Base-by-base conservation (phyloP, 2,113 vertebrate species). In the Zosterops pallidus region DNA sequence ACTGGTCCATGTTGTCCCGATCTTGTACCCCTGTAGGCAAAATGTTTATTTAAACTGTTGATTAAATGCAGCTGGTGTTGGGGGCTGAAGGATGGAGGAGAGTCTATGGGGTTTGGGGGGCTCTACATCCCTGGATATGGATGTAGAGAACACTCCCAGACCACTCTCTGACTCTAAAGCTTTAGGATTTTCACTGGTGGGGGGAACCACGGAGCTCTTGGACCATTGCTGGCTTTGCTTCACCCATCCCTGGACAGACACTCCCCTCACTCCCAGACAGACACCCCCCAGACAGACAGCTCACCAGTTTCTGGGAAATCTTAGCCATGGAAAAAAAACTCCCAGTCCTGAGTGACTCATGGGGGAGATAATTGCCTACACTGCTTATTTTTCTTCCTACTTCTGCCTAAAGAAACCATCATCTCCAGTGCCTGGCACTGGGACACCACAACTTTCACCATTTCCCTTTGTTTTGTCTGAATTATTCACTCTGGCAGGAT, bases 291-390 rank as follows among this genome's bases (percentile, higher is more conserved):
- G 72, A 69, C 84, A 86, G 64, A 81, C 4, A 24, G 67, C 35
- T 94, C 65, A 85, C 75, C 35, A 42, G 0, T 62, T 91, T 94
- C 95, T 95, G 92, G 89, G 91, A 95, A 96, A 76, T 81, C 41
- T 86, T 63, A 82, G 81, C 86, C 83, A 52, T 64, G 92, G 80
- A 71, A 89, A 93, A 79, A 92, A 95, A 76, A 60, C 53, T 86
- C 78, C 86, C 91, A 92, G 86, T 63, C 60, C 50, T 94, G 28
- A 89, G 49, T 94, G 96, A 96, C 86, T 97, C 96, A 96, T 6
- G 8, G 65, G 62, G 91, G 62, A 74, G 74, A 84, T 89, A 89
- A 90, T 63, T 92, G 91, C 55, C 88, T 57, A 39, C 91, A 85
- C 24, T 23, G 12, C 69, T 84, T 76, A 46, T 71, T 94, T 94